Evolutionary conservation across 2,113 vertebrate genomes (phyloP).

Genomic region (Protomyctophum bolini): DNA sequence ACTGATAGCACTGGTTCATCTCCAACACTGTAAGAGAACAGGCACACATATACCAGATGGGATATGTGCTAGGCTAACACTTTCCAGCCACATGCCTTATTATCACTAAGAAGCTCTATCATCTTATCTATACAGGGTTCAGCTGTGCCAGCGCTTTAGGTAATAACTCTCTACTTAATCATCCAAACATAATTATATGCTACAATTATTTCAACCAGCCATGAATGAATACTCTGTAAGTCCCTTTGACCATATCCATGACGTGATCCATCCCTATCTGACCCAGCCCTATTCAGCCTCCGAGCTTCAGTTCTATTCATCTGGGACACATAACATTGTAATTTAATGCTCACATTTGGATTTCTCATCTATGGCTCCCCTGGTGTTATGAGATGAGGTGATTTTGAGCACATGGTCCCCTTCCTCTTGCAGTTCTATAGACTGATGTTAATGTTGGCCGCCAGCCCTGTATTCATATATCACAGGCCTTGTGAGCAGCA

Average conservation of each 20-base stretch:
- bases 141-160: slow-evolving; percentile 61
- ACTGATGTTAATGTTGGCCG: slow-evolving; percentile 25
- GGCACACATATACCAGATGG: slow-evolving; percentile 43
- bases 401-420: slow-evolving; percentile 44
- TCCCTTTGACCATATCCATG: slow-evolving; percentile 30
- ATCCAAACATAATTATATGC: slow-evolving; percentile 44
- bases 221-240: slow-evolving; percentile 48
- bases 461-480: too few relatives aligned
- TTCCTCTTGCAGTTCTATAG: slow-evolving; percentile 7
- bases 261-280: slow-evolving; percentile 13
- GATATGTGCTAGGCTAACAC: slow-evolving; percentile 18
- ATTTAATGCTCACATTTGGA: slow-evolving; percentile 32
- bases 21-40: background rate
- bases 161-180: slow-evolving; percentile 58
- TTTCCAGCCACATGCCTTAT: slow-evolving; percentile 31
- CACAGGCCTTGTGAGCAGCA: too few relatives aligned
- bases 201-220: slow-evolving; percentile 53
- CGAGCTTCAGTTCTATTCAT: slow-evolving; percentile 27
- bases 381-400: slow-evolving; percentile 33
- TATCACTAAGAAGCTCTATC: slow-evolving; percentile 22
- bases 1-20: background rate
- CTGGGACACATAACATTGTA: slow-evolving; percentile 37
- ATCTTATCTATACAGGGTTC: slow-evolving; percentile 58
- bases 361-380: slow-evolving; percentile 23
- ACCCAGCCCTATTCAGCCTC: background rate